These are phyloP conservation scores for Taenaris catops DNA, from an alignment of 2,888 invertebrate species.

Conservation along the genomic window DNA sequence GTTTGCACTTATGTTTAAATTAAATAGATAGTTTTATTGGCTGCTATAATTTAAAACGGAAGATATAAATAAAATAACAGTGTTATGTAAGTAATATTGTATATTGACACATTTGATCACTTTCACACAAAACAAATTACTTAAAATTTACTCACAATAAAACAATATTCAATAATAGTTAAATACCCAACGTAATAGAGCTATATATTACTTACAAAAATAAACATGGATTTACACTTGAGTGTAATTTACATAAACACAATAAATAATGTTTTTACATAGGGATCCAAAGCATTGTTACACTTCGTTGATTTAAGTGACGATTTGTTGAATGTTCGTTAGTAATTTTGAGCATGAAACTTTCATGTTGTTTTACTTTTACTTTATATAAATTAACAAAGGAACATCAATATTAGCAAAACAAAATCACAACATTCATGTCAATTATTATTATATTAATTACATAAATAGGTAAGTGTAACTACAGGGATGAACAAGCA, in stretches of 20 bases:
- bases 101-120: constrained; percentile 75
- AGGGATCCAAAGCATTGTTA: constrained; percentile 19
- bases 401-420: constrained; percentile 31
- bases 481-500: constrained; percentile 25
- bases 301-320: constrained; percentile 9
- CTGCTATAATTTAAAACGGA: no score
- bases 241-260: constrained; percentile 40
- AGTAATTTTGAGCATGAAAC: constrained; percentile 23
- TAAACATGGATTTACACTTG: constrained; percentile 51
- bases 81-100: constrained; percentile 61
- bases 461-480: constrained; percentile 26
- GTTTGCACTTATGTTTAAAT: no score
- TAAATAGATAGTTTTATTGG: no score
- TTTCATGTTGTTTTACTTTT: constrained; percentile 17
- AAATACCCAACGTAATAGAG: constrained; percentile 69
- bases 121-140: constrained; percentile 71
- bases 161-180: constrained; percentile 63
- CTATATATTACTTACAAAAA: constrained; percentile 62
- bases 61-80: constrained; percentile 45
- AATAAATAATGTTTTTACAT: constrained; percentile 54
- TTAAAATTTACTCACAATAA: constrained; percentile 69
- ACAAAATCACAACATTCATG: constrained; percentile 28
- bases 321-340: constrained; percentile 9
- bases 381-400: constrained; percentile 24
- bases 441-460: constrained; percentile 28